A percentile compares a stretch with the other conserved stretches of the same genome.
Conservation (phyloP, 2,113 vertebrate species). For the Myrmophylax atrothorax region DNA sequence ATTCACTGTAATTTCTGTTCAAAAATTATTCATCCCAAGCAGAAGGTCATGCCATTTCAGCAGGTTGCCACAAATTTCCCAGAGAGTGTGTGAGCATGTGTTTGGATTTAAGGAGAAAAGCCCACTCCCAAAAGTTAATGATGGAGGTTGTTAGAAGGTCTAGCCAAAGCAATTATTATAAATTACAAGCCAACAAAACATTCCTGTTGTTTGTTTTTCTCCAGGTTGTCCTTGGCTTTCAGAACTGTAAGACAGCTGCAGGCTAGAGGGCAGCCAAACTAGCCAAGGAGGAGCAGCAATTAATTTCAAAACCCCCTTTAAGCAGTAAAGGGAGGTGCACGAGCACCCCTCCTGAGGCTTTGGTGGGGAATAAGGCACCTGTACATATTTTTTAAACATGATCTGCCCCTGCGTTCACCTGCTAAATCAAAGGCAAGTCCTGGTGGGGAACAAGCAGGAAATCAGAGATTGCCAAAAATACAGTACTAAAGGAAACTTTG, state of each 20-base stretch:
- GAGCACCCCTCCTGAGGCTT: not conserved
- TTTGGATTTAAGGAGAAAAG: not conserved
- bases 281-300: constrained; percentile 1
- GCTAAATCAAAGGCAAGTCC: constrained; percentile 27
- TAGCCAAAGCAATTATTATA: constrained; percentile 45
- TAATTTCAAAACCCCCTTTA: not conserved
- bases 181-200: constrained; percentile 16
- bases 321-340: not conserved
- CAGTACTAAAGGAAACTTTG: constrained; percentile 6
- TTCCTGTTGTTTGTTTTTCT: constrained; percentile 30
- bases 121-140: not conserved
- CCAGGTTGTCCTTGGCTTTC: constrained; percentile 15
- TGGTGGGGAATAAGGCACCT: not conserved
- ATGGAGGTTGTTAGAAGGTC: not conserved
- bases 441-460: constrained; percentile 25
- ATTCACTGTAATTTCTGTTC: not conserved
- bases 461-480: constrained; percentile 28
- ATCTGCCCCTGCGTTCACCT: constrained; percentile 18
- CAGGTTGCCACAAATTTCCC: not conserved
- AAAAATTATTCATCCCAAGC: not conserved
- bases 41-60: not conserved
- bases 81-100: not conserved
- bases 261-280: constrained; percentile 4
- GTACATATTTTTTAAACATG: not conserved
- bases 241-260: constrained; percentile 26